These are phyloP conservation scores for Alviniconcha strummeri DNA, from an alignment of 2,888 invertebrate genomes.

Conservation along the genomic window DNA sequence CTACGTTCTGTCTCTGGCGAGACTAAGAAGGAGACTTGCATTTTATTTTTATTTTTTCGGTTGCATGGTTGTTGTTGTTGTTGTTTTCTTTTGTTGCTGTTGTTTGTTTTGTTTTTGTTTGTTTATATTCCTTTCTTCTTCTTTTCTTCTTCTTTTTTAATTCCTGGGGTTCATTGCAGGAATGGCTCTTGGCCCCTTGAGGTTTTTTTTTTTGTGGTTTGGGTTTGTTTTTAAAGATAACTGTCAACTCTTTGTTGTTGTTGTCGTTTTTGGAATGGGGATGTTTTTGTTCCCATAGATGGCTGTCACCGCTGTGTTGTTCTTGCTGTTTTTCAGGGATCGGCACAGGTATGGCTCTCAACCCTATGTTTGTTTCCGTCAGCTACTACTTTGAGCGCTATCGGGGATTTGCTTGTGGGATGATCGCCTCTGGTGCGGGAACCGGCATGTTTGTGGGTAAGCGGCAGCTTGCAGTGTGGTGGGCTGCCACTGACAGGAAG, in stretches of 20 bases:
- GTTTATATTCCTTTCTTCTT: too few species aligned
- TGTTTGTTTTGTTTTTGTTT: background rate
- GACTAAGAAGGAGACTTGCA: too few species aligned
- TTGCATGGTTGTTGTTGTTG: background rate
- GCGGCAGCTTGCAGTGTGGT: background rate
- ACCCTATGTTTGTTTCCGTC: slow-evolving; percentile 40
- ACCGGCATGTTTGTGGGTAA: slow-evolving; percentile 41
- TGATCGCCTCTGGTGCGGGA: slow-evolving; percentile 40
- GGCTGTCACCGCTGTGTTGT: background rate
- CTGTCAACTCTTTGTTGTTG: too few species aligned
- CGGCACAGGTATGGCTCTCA: slow-evolving; percentile 39
- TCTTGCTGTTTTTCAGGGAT: slow-evolving; percentile 32
- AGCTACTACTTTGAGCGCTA: slow-evolving; percentile 41
- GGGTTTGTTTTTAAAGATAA: too few species aligned
- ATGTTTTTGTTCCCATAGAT: too few species aligned
- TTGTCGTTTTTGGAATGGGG: too few species aligned
- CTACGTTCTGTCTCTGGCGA: too few species aligned
- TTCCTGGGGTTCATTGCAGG: too few species aligned
- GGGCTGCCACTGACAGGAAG: too few species aligned
- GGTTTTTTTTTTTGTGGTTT: too few species aligned
- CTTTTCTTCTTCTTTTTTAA: too few species aligned
- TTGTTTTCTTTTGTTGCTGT: background rate
- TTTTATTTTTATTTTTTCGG: background rate
- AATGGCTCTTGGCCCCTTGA: too few species aligned
- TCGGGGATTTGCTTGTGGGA: slow-evolving; percentile 41